Base-by-base conservation (phyloP, 2,797 vertebrate species). In the Lates japonicus region DNA sequence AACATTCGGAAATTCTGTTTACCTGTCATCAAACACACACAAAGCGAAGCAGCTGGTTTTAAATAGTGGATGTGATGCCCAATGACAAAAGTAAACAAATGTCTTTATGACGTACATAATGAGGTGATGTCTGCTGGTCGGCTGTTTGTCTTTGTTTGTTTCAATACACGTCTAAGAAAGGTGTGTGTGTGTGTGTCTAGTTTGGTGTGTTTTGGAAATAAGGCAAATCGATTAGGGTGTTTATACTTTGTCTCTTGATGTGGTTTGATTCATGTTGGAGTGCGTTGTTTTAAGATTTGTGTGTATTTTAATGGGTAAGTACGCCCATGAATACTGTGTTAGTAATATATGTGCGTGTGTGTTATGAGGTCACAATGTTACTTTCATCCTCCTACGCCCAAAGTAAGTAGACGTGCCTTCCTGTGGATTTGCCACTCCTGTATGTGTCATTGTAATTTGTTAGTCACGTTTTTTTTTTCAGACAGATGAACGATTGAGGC, bases 151-250 rank as follows among this genome's bases (percentile, higher is more conserved):
- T 54, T 51, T 74, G 54, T 29, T 20, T 19, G 16, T 19, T 19
- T 46, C 60, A 6, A 12, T 51, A 25, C 44, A 29, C 11, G 25
- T 59, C 55, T 67, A 37, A 60, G 46, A 6, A 25, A 41, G 8
- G 46, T 52, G 41, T 17, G 46, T 60, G n/a, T 41, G 54, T 22
- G 63, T 49, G 49, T 29, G 49, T 58, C n/a, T n/a, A n/a, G n/a
- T n/a, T n/a, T n/a, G n/a, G n/a, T n/a, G n/a, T n/a, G n/a, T n/a
- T n/a, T n/a, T n/a, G n/a, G n/a, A n/a, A n/a, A n/a, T n/a, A n/a
- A n/a, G n/a, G n/a, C n/a, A n/a, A n/a, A n/a, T n/a, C n/a, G n/a
- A 59, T 66, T 65, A 64, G 73, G 52, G 82, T 57, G 81, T 85
- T 80, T 75, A 9, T 61, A 29, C 19, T 48, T 42, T 37, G 17